phyloP scores from a whole-genome alignment of 1,140 invertebrate species.

The Fopius arisanus region DNA sequence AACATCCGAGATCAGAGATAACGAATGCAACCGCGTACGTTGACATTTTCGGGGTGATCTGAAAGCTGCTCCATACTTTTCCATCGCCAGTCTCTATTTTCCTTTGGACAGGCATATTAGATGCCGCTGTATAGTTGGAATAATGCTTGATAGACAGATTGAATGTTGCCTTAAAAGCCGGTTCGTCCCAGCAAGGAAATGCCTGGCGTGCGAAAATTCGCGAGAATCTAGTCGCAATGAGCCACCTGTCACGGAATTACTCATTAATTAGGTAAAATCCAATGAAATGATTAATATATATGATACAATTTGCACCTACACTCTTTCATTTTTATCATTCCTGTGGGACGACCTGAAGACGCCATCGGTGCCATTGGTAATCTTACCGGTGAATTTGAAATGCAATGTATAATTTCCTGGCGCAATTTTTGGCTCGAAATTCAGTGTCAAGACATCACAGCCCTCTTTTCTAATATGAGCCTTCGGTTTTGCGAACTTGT shows the following conservation, averaged over 20 bases:
- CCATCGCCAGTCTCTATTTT: neutral
- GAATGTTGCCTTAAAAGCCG: slow-evolving; percentile 71
- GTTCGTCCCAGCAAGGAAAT: slow-evolving; percentile 77
- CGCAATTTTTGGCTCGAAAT: slow-evolving; percentile 5
- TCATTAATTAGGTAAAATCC: neutral
- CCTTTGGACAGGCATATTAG: slow-evolving; percentile 77
- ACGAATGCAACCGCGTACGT: slow-evolving; percentile 88
- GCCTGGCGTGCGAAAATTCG: slow-evolving; percentile 68
- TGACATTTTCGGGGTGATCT: slow-evolving; percentile 81
- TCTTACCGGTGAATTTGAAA: slow-evolving; percentile 51
- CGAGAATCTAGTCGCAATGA: slow-evolving; percentile 69
- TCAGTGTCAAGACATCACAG: slow-evolving; percentile 62
- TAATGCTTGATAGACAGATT: slow-evolving; percentile 62
- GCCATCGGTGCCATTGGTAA: slow-evolving; percentile 62
- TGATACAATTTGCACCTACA: slow-evolving; percentile 69
- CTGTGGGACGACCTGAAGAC: slow-evolving; percentile 81
- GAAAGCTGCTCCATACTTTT: slow-evolving; percentile 67
- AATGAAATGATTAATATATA: slow-evolving; percentile 1
- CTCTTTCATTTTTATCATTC: slow-evolving; percentile 68
- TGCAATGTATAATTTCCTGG: slow-evolving; percentile 69
- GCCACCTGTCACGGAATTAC: slow-evolving; percentile 41
- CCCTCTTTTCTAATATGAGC: slow-evolving; percentile 62
- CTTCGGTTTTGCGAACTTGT: slow-evolving; percentile 4
- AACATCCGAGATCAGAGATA: slow-evolving; percentile 76
- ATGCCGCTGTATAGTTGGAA: slow-evolving; percentile 52